Conservation (phyloP, 2,113 vertebrate species). For the Ophiodon elongatus region DNA sequence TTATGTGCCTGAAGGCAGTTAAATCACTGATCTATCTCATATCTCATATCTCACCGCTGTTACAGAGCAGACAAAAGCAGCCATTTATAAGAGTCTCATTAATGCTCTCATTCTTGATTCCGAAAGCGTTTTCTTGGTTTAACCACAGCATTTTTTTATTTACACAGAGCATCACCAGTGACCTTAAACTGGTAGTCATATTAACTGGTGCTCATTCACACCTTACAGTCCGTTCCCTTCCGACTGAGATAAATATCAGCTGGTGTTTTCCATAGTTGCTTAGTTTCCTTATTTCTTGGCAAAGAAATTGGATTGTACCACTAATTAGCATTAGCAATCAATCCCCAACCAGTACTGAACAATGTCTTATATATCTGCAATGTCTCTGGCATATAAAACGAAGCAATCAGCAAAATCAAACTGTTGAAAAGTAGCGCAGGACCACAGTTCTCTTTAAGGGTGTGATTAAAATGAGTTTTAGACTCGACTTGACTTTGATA, state of each 20-base stretch:
- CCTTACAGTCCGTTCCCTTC: neutral
- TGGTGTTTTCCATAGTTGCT: neutral
- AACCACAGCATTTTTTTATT: slow-evolving; percentile 3
- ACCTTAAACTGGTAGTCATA: neutral
- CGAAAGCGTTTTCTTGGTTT: neutral
- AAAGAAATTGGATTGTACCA: slow-evolving; percentile 40
- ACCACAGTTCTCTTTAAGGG: neutral
- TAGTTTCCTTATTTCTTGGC: slow-evolving; percentile 22
- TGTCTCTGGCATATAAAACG: neutral
- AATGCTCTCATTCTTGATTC: slow-evolving; percentile 9
- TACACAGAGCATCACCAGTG: neutral
- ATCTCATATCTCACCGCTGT: slow-evolving; percentile 8
- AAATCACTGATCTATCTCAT: neutral
- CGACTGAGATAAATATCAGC: slow-evolving; percentile 4
- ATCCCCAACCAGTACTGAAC: neutral
- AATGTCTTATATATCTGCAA: neutral
- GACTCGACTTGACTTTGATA: neutral
- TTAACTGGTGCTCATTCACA: slow-evolving; percentile 3
- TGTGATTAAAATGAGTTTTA: neutral
- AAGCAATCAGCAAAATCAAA: slow-evolving; percentile 8
- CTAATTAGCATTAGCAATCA: slow-evolving; percentile 18
- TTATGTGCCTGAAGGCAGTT: slow-evolving; percentile 8
- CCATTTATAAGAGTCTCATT: neutral
- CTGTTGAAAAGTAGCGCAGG: neutral
- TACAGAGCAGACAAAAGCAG: neutral